These are phyloP conservation scores for Chaenodraco wilsoni DNA, from an alignment of 2,797 vertebrate species.

Conservation along the genomic window DNA sequence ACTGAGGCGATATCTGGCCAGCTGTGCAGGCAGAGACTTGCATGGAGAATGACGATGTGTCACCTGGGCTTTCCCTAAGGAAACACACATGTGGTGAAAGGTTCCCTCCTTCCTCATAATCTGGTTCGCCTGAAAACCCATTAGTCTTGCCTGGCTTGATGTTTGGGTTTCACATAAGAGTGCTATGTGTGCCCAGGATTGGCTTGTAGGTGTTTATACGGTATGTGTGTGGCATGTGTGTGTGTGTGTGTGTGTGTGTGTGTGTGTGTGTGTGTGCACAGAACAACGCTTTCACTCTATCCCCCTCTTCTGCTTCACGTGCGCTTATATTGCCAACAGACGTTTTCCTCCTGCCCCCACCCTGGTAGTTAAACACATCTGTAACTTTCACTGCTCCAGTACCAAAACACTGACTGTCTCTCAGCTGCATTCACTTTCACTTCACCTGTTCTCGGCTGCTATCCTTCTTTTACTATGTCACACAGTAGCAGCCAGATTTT, in stretches of 20 bases:
- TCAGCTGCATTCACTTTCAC: constrained; percentile 54
- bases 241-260: constrained; percentile 37
- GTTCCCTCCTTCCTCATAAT: constrained; percentile 29
- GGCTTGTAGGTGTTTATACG: constrained; percentile 2
- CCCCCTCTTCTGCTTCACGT: constrained; percentile 4
- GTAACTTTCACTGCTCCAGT: constrained; percentile 56
- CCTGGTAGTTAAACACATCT: constrained; percentile 56
- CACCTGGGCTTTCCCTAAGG: constrained; percentile 44
- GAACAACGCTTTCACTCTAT: constrained; percentile 21
- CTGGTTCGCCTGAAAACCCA: constrained; percentile 35
- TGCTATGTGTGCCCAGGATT: constrained; percentile 54
- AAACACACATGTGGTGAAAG: constrained; percentile 45
- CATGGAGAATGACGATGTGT: constrained; percentile 26
- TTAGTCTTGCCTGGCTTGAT: constrained; percentile 36
- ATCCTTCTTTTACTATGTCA: constrained; percentile 32
- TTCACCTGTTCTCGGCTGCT: constrained; percentile 58
- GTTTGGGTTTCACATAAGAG: constrained; percentile 53
- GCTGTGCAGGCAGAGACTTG: constrained; percentile 56
- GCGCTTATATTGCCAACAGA: constrained; percentile 27
- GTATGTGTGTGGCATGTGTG: neutral
- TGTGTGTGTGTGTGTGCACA: constrained; percentile 21
- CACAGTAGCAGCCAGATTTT: constrained; percentile 1
- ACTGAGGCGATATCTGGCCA: constrained; percentile 28
- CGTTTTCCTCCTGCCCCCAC: constrained; percentile 3
- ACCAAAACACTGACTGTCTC: constrained; percentile 44